Evolutionary conservation across 1,140 invertebrate genomes (phyloP).

Genomic region (Bilobella aurantiaca): DNA sequence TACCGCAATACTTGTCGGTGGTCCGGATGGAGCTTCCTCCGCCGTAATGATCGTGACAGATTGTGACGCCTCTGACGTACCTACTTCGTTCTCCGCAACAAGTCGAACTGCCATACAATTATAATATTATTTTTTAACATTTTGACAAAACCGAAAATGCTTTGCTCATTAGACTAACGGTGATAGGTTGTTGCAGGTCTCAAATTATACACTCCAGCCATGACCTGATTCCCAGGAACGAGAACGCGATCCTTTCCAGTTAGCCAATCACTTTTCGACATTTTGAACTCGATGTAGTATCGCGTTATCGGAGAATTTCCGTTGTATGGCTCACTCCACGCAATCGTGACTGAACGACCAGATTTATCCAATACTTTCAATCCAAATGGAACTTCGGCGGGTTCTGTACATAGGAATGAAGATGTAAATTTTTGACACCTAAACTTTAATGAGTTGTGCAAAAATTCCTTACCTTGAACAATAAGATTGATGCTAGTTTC

Average conservation of each 20-base stretch:
- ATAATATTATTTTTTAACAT: background rate
- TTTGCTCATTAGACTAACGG: constrained; percentile 30
- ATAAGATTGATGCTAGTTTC: constrained; percentile 92
- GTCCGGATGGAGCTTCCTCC: too few species aligned
- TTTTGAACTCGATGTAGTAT: constrained; percentile 87
- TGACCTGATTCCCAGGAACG: constrained; percentile 71
- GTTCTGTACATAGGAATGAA: constrained; percentile 51
- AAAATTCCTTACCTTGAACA: constrained; percentile 61
- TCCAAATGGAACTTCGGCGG: constrained; percentile 81
- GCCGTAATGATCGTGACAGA: too few species aligned
- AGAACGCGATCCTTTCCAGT: constrained; percentile 71
- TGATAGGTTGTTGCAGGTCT: constrained; percentile 86
- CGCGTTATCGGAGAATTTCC: constrained; percentile 87
- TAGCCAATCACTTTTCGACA: constrained; percentile 66
- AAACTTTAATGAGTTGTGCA: background rate
- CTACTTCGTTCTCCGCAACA: constrained; percentile 91
- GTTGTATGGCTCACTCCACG: constrained; percentile 86
- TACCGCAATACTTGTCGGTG: too few species aligned
- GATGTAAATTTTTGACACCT: constrained; percentile 12
- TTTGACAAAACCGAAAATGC: background rate
- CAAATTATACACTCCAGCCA: constrained; percentile 76
- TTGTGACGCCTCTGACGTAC: too few species aligned
- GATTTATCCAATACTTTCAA: constrained; percentile 84
- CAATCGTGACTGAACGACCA: constrained; percentile 75
- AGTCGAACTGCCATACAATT: constrained; percentile 51